Percentiles rank a stretch among this genome's conserved stretches.
phyloP scores from a whole-genome alignment of 2,113 vertebrate species.

The Amphilophus citrinellus region DNA sequence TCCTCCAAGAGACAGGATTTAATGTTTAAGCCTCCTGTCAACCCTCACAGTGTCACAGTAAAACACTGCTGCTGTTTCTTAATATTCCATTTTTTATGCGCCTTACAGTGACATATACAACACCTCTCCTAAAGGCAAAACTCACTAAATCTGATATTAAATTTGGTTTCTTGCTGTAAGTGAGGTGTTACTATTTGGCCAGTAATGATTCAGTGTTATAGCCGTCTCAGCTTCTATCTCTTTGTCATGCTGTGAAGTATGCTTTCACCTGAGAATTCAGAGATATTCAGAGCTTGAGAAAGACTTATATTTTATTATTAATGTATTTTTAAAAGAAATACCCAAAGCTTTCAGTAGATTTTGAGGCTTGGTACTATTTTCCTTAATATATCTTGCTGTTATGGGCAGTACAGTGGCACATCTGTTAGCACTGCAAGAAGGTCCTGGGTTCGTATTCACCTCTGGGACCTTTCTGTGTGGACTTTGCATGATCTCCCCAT shows the following conservation, averaged over 20 bases:
- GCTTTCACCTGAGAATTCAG: not conserved
- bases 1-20: constrained; percentile 41
- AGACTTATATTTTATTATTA: not conserved
- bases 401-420: too few relatives aligned
- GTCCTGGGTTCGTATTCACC: too few relatives aligned
- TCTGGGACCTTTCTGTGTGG: too few relatives aligned
- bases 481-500: too few relatives aligned
- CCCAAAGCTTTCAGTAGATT: not conserved
- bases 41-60: not conserved
- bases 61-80: constrained; percentile 38
- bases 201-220: not conserved
- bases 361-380: not conserved
- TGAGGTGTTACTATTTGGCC: not conserved
- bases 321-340: not conserved
- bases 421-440: too few relatives aligned
- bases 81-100: constrained; percentile 51
- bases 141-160: constrained; percentile 24
- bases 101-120: constrained; percentile 29
- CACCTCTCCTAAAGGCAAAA: constrained; percentile 11
- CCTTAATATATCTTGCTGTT: not conserved
- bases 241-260: not conserved
- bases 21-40: constrained; percentile 46
- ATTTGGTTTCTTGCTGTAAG: not conserved
- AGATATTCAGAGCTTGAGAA: not conserved
- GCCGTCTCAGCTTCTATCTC: constrained; percentile 6